Evolutionary conservation across 2,113 vertebrate species (phyloP).

Genomic region (Mystacornis crossleyi): DNA sequence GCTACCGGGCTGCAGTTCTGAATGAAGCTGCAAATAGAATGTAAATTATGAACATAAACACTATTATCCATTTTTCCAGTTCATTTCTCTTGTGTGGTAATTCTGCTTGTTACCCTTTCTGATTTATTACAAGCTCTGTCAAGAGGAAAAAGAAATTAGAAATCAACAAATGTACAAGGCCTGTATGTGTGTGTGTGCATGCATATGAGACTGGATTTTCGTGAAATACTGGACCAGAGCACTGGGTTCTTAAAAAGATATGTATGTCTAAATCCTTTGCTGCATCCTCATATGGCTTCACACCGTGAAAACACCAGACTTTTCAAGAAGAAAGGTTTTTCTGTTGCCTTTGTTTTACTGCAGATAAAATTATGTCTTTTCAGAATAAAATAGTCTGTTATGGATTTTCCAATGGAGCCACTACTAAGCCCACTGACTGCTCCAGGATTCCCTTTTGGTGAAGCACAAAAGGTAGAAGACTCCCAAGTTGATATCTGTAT

Average conservation of each 20-base stretch:
- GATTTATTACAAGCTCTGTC: background rate
- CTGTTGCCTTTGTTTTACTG: background rate
- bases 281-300: background rate
- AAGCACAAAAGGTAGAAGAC: background rate
- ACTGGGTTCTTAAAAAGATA: background rate
- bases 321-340: background rate
- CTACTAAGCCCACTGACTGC: background rate
- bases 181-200: background rate
- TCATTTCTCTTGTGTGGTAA: background rate
- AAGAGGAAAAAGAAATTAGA: background rate
- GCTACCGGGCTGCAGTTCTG: background rate
- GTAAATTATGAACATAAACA: constrained; percentile 3
- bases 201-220: background rate
- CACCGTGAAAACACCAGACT: background rate
- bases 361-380: background rate
- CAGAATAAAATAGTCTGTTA: background rate
- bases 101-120: background rate
- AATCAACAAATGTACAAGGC: background rate
- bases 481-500: background rate
- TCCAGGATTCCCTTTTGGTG: background rate
- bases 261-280: background rate
- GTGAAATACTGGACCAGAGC: background rate
- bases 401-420: background rate
- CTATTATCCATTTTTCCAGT: background rate
- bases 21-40: background rate